A percentile compares a stretch with the other conserved stretches of the same genome.
phyloP scores from a whole-genome alignment of 2,113 vertebrate genomes.

The Alouatta palliata region DNA sequence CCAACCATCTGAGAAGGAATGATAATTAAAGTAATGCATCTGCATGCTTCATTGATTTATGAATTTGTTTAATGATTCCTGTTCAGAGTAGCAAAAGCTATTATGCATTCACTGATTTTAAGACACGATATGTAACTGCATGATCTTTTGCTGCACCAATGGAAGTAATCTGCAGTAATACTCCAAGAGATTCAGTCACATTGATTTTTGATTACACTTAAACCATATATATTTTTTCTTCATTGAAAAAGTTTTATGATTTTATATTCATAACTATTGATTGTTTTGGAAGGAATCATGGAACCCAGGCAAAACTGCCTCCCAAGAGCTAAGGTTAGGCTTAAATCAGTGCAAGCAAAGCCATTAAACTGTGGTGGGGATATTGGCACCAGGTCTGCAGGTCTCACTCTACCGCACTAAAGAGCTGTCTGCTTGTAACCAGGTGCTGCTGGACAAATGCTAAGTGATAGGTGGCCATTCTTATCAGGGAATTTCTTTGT shows the following conservation, averaged over 20 bases:
- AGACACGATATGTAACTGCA: conserved; percentile 74
- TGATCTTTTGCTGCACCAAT: conserved; percentile 79
- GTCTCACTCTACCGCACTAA: conserved; percentile 61
- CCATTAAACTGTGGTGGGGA: conserved; percentile 45
- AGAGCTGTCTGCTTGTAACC: conserved; percentile 71
- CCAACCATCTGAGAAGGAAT: conserved; percentile 91
- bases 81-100: conserved; percentile 85
- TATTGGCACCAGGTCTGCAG: conserved; percentile 60
- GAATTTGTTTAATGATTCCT: conserved; percentile 95
- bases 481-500: conserved; percentile 78
- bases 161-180: conserved; percentile 68
- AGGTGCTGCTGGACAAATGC: conserved; percentile 77
- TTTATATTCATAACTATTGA: conserved; percentile 68
- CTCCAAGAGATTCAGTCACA: conserved; percentile 63
- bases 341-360: conserved; percentile 78
- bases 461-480: conserved; percentile 64
- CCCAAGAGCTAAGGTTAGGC: conserved; percentile 45
- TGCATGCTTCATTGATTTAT: conserved; percentile 94
- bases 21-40: conserved; percentile 94
- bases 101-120: conserved; percentile 84
- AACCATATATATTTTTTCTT: conserved; percentile 65
- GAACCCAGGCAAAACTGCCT: conserved; percentile 58
- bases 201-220: conserved; percentile 77
- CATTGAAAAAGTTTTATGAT: conserved; percentile 68
- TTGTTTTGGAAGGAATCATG: conserved; percentile 63